Evolutionary conservation across 1,140 invertebrate genomes (phyloP), one percentile per base, ranked within the genome.

Genomic region (Lethocerus indicus): DNA sequence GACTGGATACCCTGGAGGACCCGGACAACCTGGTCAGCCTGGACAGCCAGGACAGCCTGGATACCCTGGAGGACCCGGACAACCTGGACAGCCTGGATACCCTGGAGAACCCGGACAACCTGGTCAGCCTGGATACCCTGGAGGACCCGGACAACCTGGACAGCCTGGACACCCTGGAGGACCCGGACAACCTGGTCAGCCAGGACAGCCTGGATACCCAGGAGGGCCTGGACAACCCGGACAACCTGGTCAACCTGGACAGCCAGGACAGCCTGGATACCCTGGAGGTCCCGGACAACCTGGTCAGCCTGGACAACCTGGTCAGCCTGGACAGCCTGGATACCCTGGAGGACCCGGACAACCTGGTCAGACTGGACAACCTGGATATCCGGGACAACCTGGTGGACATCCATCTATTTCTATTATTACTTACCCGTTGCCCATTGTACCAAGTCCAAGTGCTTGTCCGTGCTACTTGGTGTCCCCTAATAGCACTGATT

Each of bases 401-500:
- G 56, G 59, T 21, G 26, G 48, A 20, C 57, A 51, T 60, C 64
- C 67, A 60, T 67, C 67, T 1, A 67, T 72, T 43, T 69, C 68
- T 54, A 63, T 73, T 3, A 68, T 71, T 49, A 67, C 71, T 2
- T 72, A 70, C 53, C 70, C 71, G 3, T 47, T 71, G 28, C 70
- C 70, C 5, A 68, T 71, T 42, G 70, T 69, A 7, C 70, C 70
- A 5, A 71, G 66, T 49, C 69, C 70, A 1, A 63, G 63, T 21
- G 63, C 64, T 0, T 73, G 71, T 48, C 71, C 70, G 5, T 73
- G 71, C 58, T 73, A 72, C 52, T 59, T 73, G 12, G 58, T 73
- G 12, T 67, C 69, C 29, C 64, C 66, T 3, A 64, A 65, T 24
- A 32, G 45, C n/a, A 51, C 56, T 9, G 25, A 36, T n/a, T n/a